phyloP scores from a whole-genome alignment of 2,797 vertebrate species.

The Erethizon dorsatum region DNA sequence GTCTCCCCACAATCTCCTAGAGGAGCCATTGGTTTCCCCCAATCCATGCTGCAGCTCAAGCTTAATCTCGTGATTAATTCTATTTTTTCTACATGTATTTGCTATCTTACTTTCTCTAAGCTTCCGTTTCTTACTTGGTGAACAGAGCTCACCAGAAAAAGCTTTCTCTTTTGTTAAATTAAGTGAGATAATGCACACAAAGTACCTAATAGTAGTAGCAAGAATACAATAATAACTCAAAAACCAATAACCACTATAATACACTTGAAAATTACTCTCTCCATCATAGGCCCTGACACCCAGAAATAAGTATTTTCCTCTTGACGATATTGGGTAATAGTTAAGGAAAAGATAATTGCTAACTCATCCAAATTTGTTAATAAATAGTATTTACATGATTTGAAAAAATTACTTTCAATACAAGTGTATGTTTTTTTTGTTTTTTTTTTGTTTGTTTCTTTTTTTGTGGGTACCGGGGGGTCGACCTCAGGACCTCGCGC shows the following conservation, averaged over 20 bases:
- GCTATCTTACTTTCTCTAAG: neutral
- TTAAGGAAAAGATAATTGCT: conserved; percentile 33
- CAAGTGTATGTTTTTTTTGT: neutral
- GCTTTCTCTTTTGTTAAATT: conserved; percentile 1
- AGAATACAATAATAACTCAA: conserved; percentile 19
- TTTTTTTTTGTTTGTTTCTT: too few relatives aligned
- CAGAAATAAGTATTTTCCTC: neutral
- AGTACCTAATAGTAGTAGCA: neutral
- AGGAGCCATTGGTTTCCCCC: neutral
- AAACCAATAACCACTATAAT: conserved; percentile 1
- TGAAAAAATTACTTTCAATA: conserved; percentile 47
- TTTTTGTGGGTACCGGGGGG: too few relatives aligned
- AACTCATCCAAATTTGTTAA: conserved; percentile 43
- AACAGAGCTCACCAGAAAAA: neutral
- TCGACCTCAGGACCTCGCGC: too few relatives aligned
- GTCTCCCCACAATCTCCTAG: neutral
- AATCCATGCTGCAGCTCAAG: neutral
- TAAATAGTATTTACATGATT: neutral
- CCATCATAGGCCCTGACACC: neutral
- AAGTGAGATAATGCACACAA: neutral
- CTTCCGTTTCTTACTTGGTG: neutral
- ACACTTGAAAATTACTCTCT: neutral
- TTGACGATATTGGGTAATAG: neutral
- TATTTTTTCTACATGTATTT: neutral
- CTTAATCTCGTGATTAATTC: conserved; percentile 1